Conservation (phyloP, 2,888 invertebrate genomes). For the Spisula solida region DNA sequence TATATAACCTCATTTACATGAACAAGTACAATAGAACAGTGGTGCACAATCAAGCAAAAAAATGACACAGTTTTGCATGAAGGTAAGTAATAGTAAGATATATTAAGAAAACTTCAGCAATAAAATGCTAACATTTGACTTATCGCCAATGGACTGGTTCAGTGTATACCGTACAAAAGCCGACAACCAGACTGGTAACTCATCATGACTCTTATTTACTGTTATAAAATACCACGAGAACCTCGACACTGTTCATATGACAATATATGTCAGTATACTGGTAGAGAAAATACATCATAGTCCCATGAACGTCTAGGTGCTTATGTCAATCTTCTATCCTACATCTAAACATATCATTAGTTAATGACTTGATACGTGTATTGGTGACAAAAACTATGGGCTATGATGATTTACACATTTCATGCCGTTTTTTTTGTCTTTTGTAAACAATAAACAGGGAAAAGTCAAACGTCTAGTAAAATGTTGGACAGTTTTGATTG, state of each 20-base stretch:
- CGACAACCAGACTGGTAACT: slow-evolving; percentile 24
- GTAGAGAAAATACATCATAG: slow-evolving; percentile 64
- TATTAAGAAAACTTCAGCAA: not conserved
- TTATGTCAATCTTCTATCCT: slow-evolving; percentile 36
- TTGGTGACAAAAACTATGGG: slow-evolving; percentile 37
- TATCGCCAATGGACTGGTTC: not conserved
- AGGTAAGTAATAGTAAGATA: not conserved
- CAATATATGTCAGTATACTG: slow-evolving; percentile 42
- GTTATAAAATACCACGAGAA: slow-evolving; percentile 44
- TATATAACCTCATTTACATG: too few species aligned
- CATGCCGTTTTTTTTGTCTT: slow-evolving; percentile 24
- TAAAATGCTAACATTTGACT: slow-evolving; percentile 7
- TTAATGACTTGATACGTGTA: slow-evolving; percentile 50
- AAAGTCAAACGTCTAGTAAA: slow-evolving; percentile 63
- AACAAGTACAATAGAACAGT: too few species aligned
- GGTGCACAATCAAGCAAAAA: not conserved
- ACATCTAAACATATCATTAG: slow-evolving; percentile 52
- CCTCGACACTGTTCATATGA: slow-evolving; percentile 47
- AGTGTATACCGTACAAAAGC: not conserved
- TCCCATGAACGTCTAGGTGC: slow-evolving; percentile 64
- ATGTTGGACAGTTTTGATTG: slow-evolving; percentile 51
- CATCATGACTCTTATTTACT: slow-evolving; percentile 49
- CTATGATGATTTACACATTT: slow-evolving; percentile 51
- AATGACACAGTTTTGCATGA: not conserved
- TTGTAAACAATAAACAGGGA: slow-evolving; percentile 55